Percentiles rank a stretch among this genome's conserved stretches.
Conservation (phyloP, 2,797 vertebrate genomes). For the Peromyscus melanophrys region DNA sequence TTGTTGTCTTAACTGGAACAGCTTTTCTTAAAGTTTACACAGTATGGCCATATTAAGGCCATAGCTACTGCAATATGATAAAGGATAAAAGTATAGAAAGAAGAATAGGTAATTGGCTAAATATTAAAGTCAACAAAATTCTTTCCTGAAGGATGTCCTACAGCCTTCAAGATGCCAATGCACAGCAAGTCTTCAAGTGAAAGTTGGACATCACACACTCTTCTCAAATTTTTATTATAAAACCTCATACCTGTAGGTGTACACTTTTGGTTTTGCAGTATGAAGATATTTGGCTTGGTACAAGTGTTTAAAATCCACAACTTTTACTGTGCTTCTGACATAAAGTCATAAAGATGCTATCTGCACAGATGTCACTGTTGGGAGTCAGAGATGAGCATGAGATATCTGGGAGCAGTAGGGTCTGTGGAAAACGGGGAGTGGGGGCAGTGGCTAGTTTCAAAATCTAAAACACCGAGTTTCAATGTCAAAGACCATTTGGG, state of each 20-base stretch:
- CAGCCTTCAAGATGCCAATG: not conserved
- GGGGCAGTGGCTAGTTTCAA: not conserved
- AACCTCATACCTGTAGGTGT: not conserved
- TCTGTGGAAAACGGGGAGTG: not conserved
- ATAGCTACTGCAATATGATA: not conserved
- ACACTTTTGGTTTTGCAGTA: not conserved
- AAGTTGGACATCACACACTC: not conserved
- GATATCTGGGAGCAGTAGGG: not conserved
- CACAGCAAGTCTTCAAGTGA: not conserved
- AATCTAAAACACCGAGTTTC: not conserved
- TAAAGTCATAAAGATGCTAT: not conserved
- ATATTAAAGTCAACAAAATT: not conserved
- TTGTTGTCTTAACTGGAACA: not conserved
- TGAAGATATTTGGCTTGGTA: not conserved
- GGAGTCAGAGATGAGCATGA: not conserved
- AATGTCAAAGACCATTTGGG: constrained; percentile 14
- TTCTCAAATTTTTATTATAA: constrained; percentile 2
- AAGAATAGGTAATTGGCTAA: not conserved
- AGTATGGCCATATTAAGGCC: not conserved
- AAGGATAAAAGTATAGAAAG: not conserved
- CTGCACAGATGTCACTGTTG: not conserved
- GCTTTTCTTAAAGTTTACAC: not conserved
- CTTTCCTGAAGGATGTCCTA: not conserved
- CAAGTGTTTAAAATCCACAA: not conserved
- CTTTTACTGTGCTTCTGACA: not conserved